phyloP scores from a whole-genome alignment of 2,888 invertebrate species.

The Elaeidobius kamerunicus region DNA sequence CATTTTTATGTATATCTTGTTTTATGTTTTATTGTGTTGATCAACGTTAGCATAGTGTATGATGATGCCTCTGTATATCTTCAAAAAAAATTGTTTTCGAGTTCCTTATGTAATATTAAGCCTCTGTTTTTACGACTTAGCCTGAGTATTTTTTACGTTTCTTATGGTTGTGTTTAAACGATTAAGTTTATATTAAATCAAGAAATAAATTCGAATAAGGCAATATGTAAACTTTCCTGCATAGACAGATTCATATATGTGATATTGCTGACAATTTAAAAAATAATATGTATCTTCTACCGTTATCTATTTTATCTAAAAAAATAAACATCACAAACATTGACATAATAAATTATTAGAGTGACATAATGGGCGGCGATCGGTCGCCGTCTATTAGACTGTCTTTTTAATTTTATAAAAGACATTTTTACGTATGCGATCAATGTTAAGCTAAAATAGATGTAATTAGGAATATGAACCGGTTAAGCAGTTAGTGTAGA shows the following conservation, averaged over 20 bases:
- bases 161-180: conserved; percentile 43
- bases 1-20: conserved; percentile 31
- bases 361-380: conserved; percentile 17
- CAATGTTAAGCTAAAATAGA: conserved; percentile 13
- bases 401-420: conserved; percentile 22
- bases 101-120: conserved; percentile 29
- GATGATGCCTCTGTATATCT: too few species aligned
- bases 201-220: conserved; percentile 40
- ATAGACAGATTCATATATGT: conserved; percentile 40
- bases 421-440: conserved; percentile 17
- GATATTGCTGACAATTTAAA: conserved; percentile 46
- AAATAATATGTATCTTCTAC: conserved; percentile 42
- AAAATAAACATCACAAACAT: conserved; percentile 37
- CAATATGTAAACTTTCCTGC: conserved; percentile 40
- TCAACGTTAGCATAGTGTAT: too few species aligned
- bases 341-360: conserved; percentile 28
- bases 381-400: conserved; percentile 10
- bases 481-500: conserved; percentile 10
- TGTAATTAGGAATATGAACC: conserved; percentile 17
- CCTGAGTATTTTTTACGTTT: conserved; percentile 20
- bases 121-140: conserved; percentile 29
- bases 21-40: conserved; percentile 18
- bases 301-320: conserved; percentile 21
- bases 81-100: conserved; percentile 25
- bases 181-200: conserved; percentile 31